Conservation (phyloP, 2,113 vertebrate genomes). For the Sinocyclocheilus anshuiensis region DNA sequence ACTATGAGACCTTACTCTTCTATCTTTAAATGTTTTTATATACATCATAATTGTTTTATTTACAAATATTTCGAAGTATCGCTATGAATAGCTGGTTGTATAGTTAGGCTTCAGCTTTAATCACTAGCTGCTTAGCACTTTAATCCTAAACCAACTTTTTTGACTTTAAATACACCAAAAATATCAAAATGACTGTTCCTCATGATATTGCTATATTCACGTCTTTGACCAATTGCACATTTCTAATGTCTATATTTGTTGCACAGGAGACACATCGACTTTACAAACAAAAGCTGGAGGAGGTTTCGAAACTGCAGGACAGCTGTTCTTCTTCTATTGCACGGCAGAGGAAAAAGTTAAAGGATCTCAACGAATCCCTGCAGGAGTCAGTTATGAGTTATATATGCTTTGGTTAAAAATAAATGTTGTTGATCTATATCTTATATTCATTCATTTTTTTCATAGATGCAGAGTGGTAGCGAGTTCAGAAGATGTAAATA, state of each 20-base stretch:
- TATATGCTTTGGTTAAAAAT: neutral
- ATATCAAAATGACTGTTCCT: neutral
- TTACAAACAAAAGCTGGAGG: slow-evolving; percentile 92
- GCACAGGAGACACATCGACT: slow-evolving; percentile 87
- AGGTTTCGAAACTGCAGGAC: slow-evolving; percentile 87
- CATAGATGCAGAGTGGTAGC: slow-evolving; percentile 78
- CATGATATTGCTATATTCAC: too few relatives aligned
- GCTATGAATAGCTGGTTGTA: neutral
- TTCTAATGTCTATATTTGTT: neutral
- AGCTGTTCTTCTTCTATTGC: slow-evolving; percentile 81
- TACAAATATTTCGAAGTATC: neutral
- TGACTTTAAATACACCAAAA: neutral
- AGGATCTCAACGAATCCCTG: slow-evolving; percentile 80
- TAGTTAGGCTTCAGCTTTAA: neutral
- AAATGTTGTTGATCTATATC: neutral
- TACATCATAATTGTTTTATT: neutral
- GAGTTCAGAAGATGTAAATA: slow-evolving; percentile 61
- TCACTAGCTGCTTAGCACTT: neutral
- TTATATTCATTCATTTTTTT: neutral
- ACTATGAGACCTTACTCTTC: neutral
- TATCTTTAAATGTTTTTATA: neutral
- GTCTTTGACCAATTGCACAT: too few relatives aligned
- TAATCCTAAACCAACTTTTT: neutral
- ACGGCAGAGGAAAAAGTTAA: slow-evolving; percentile 87
- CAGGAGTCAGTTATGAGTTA: slow-evolving; percentile 72